Evolutionary conservation across 2,113 vertebrate species (phyloP).

Genomic region (Xyliphius kryptos): DNA sequence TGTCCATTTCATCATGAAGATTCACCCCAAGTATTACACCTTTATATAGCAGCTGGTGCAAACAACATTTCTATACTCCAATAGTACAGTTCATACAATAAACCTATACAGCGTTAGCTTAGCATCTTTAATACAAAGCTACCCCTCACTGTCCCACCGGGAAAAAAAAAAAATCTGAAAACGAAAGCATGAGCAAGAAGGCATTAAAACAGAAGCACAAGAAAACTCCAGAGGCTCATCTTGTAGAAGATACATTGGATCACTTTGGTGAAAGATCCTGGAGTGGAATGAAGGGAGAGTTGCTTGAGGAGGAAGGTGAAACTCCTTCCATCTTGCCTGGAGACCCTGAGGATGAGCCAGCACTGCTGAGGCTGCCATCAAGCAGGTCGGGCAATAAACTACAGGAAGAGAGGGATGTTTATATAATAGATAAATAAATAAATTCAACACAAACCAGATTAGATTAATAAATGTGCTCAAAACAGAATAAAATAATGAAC

Average conservation of each 20-base stretch:
- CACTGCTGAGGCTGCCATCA: slow-evolving; percentile 83
- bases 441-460: too few species aligned
- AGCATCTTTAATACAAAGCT: slow-evolving; percentile 34
- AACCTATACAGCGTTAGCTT: slow-evolving; percentile 41
- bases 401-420: not conserved
- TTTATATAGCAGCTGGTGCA: slow-evolving; percentile 64
- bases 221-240: too few species aligned
- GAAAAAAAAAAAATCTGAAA: slow-evolving; percentile 26
- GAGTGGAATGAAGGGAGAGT: slow-evolving; percentile 73
- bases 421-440: not conserved
- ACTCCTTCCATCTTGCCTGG: slow-evolving; percentile 78
- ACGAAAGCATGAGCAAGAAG: slow-evolving; percentile 33
- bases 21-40: too few species aligned
- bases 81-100: slow-evolving; percentile 16
- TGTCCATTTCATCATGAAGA: too few species aligned
- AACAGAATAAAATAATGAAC: too few species aligned
- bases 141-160: slow-evolving; percentile 29
- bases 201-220: slow-evolving; percentile 29
- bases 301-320: slow-evolving; percentile 79
- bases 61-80: slow-evolving; percentile 40
- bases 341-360: slow-evolving; percentile 80
- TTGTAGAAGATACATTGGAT: too few species aligned
- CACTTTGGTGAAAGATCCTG: slow-evolving; percentile 84
- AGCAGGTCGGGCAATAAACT: slow-evolving; percentile 77
- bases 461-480: too few species aligned